Base-by-base conservation (phyloP, 2,113 vertebrate species). In the Pelusios castaneus region DNA sequence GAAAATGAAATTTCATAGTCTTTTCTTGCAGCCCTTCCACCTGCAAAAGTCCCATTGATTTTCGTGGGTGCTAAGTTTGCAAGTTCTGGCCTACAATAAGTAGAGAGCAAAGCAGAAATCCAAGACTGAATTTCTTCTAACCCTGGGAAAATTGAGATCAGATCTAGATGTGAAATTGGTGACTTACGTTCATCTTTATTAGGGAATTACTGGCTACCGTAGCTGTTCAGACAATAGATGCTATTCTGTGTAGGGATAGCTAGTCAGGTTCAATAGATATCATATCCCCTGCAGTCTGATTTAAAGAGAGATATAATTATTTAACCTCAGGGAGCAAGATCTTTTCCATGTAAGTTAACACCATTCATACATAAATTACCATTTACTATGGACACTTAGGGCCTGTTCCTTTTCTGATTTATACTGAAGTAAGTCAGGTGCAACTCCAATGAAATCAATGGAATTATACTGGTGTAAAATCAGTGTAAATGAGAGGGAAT, bases 381-480 rank as follows among this genome's bases (percentile, higher is more conserved):
- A 5, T 82, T 88, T 92, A 12, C 34, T 60, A 2, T 52, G 22
- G 47, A 2, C 0, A 0, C 17, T 92, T 88, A 49, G 43, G 34
- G 9, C n/a, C 79, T 6, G 2, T 12, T 82, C 85, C 85, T 8
- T 24, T 13, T 84, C n/a, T 73, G 24, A 45, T 94, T 91, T 67
- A 31, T 88, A 21, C 6, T 82, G 5, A 41, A 7, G 4, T 8
- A 2, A 25, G 6, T 54, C 51, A 45, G 17, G 22, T 31, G 4
- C 0, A 58, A 3, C 22, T 56, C 67, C 22, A 10, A 4, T n/a
- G 47, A 93, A 63, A 31, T 56, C 34, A 76, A 19, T 45, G 31
- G 31, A 91, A 52, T 83, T 12, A 45, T 5, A 19, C 47, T 70
- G 13, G 0, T 0, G 58, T 38, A 10, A 89, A 91, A 88, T 2